Base-by-base conservation (phyloP, 2,797 vertebrate genomes). In the Centroberyx gerrardi region DNA sequence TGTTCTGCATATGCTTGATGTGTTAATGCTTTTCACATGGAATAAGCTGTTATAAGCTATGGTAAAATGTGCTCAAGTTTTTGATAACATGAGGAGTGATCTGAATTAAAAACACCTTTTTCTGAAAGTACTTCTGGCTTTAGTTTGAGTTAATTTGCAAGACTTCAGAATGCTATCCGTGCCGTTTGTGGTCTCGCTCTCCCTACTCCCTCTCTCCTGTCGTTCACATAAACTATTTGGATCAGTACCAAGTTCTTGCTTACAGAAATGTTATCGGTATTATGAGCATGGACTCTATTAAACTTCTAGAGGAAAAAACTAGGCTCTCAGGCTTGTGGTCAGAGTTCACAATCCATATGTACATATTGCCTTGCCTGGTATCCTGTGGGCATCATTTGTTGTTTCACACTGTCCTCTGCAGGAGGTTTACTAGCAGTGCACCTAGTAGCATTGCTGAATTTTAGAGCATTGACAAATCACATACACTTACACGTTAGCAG, bases 1-100 rank as follows among this genome's bases (percentile, higher is more conserved):
- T 93, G 87, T 90, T 91, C 79, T 91, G 88, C 88, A 87, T 88
- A 84, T 83, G 75, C 83, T 76, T 82, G 59, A 81, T 70, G 84
- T 92, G 70, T 87, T 88, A 81, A 69, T 86, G 86, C 88, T 91
- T 87, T 91, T 89, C 81, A 89, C 88, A 87, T 81, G 87, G 89
- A 93, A 92, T 92, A 74, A 85, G 87, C 83, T 91, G 74, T 87
- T 84, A 46, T 83, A 88, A 90, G 91, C 88, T 91, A 62, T 84
- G 77, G 76, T 81, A 79, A 82, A 79, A 83, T 87, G 80, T 88
- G 85, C 81, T 91, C 74, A 72, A 85, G 83, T 92, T 88, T 90
- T 84, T 85, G 89, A 89, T 89, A 80, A 88, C 87, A 89, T 60
- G 70, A 86, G 68, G 74, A 93, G 80, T 83, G 58, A 86, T 81